Evolutionary conservation across 2,888 invertebrate species (phyloP), one percentile per base, ranked within the genome.

Genomic region (Lepidochrysops patricia): DNA sequence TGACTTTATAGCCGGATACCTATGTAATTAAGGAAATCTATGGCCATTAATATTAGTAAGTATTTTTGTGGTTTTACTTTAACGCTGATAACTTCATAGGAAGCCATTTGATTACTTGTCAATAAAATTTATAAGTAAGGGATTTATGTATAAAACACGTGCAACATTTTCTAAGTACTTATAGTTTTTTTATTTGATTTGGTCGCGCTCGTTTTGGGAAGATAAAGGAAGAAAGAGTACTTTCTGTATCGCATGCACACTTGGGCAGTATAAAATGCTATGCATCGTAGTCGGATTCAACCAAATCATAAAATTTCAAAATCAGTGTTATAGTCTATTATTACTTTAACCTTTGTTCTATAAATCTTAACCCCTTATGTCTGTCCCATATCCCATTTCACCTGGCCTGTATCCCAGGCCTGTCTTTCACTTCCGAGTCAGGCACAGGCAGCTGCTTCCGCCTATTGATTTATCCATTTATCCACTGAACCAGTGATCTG

Each of bases 351-450:
- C n/a, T 35, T 37, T 43, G 43, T 43, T 43, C 43, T 43, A 43
- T 19, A 43, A 43, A 0, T 1, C 4, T 43, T 43, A 43, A 43
- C 43, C 43, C 43, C 19, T 19, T 9, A 29, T 9, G 23, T 23
- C 43, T 9, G 19, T 19, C 19, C 43, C 2, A 13, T 43, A 23
- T 43, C 43, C 43, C 19, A 43, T 43, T 43, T 43, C 43, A 43
- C 43, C 43, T 43, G 43, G 43, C 19, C 23, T 43, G 13, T 43
- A 43, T 23, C 19, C 43, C 43, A 43, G 43, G 4, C 43, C 43
- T 43, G 19, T 43, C 43, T 43, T 43, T 43, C 43, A 43, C 43
- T 43, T 43, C 43, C 43, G 43, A 43, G 43, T 43, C 43, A 43
- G 43, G 43, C 23, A 43, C 29, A 19, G 9, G 19, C 43, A 43